These are phyloP conservation scores for Spodoptera litura DNA, from an alignment of 1,140 invertebrate genomes.

Conservation along the genomic window DNA sequence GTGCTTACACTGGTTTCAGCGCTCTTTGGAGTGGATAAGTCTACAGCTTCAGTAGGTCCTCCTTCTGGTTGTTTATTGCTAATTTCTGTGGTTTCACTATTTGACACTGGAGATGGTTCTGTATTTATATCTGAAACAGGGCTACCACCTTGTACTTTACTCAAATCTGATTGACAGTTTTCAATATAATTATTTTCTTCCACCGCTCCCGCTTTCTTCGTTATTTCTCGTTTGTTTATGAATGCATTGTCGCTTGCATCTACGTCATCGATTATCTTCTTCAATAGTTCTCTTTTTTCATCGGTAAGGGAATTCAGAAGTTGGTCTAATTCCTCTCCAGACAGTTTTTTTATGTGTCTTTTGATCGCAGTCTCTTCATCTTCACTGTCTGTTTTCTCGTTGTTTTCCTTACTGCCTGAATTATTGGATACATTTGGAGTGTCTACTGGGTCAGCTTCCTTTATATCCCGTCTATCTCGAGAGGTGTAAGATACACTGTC, in stretches of 20 bases:
- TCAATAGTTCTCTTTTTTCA: constrained; percentile 74
- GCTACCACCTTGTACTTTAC: constrained; percentile 67
- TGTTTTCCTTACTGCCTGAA: constrained; percentile 48
- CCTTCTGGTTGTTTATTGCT: constrained; percentile 52
- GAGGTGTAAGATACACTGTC: constrained; percentile 41
- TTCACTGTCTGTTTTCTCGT: constrained; percentile 52
- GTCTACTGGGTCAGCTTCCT: constrained; percentile 51
- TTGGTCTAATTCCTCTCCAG: constrained; percentile 73
- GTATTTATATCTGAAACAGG: constrained; percentile 56
- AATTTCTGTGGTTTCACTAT: constrained; percentile 56
- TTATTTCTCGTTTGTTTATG: constrained; percentile 78
- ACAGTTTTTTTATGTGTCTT: constrained; percentile 75
- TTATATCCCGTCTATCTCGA: constrained; percentile 66
- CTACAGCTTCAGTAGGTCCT: constrained; percentile 50
- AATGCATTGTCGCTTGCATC: constrained; percentile 43
- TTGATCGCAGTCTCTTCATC: constrained; percentile 74
- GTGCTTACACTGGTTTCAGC: constrained; percentile 42
- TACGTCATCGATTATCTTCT: constrained; percentile 72
- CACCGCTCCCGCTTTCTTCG: constrained; percentile 76
- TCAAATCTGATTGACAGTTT: constrained; percentile 64
- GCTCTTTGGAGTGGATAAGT: constrained; percentile 53
- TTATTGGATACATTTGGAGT: constrained; percentile 28
- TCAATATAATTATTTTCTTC: constrained; percentile 72
- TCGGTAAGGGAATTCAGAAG: constrained; percentile 73
- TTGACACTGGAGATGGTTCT: constrained; percentile 52